These are phyloP conservation scores for Enteromius paludinosus DNA, from an alignment of 2,797 vertebrate genomes.

Conservation along the genomic window DNA sequence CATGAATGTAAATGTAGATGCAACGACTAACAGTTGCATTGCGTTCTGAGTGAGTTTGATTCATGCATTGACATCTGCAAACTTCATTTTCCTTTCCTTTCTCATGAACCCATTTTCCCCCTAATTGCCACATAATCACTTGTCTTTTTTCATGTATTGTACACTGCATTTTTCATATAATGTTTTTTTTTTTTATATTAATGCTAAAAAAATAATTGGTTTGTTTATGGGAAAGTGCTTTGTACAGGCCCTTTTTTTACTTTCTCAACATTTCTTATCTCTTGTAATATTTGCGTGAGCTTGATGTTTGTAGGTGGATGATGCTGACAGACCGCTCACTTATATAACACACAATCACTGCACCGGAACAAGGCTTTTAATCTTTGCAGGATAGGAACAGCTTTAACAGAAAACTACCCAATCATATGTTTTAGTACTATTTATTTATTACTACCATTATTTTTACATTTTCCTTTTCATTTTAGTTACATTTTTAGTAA, in stretches of 20 bases:
- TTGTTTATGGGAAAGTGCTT: neutral
- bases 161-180: neutral
- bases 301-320: neutral
- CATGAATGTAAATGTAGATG: neutral
- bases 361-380: neutral
- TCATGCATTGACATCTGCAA: neutral
- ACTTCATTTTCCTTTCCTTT: neutral
- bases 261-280: neutral
- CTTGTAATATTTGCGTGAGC: neutral
- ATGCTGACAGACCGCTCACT: neutral
- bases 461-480: neutral
- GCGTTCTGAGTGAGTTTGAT: neutral
- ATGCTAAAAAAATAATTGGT: neutral
- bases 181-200: neutral
- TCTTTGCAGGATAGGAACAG: neutral
- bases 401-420: neutral
- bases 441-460: neutral
- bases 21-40: neutral
- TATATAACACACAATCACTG: neutral
- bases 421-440: neutral
- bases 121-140: neutral
- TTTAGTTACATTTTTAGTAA: neutral
- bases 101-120: neutral
- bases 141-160: neutral
- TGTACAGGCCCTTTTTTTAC: neutral